Percentiles rank a stretch among this genome's conserved stretches.
Evolutionary conservation across 53 echinoderm and acorn worm genomes (phyloP).

Genomic region (Echinarachnius parma): DNA sequence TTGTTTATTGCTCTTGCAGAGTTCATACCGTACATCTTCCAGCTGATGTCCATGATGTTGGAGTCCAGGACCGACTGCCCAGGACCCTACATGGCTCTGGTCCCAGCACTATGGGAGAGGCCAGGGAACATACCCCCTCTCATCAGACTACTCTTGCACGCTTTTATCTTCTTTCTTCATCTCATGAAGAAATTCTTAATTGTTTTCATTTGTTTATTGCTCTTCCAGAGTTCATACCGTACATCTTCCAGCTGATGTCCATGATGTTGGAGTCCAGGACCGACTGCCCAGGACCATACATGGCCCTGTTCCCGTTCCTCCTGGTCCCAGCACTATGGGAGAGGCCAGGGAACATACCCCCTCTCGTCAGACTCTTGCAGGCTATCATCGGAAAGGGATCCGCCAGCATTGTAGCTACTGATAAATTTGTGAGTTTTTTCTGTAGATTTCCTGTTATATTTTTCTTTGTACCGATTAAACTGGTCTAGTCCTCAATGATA

Average conservation of each 20-base stretch:
- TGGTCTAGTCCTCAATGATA: too few species aligned
- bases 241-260: constrained; percentile 97
- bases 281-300: constrained; percentile 73
- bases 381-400: constrained; percentile 92
- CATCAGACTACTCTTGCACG: constrained; percentile 76
- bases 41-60: constrained; percentile 96
- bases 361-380: constrained; percentile 80
- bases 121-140: constrained; percentile 89
- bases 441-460: too few species aligned
- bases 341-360: constrained; percentile 85
- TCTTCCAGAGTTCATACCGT: constrained; percentile 83
- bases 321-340: constrained; percentile 88
- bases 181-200: neutral
- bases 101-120: constrained; percentile 87
- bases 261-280: constrained; percentile 84
- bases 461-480: too few species aligned
- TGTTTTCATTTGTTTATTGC: neutral
- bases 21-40: constrained; percentile 95
- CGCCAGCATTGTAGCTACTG: constrained; percentile 50
- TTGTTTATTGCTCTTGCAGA: constrained; percentile 51
- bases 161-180: too few species aligned
- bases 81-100: constrained; percentile 66
- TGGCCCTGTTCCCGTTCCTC: constrained; percentile 80
- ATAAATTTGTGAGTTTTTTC: constrained; percentile 90
- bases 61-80: constrained; percentile 80